phyloP scores from a whole-genome alignment of 2,888 invertebrate species.

The Apamea sordens region DNA sequence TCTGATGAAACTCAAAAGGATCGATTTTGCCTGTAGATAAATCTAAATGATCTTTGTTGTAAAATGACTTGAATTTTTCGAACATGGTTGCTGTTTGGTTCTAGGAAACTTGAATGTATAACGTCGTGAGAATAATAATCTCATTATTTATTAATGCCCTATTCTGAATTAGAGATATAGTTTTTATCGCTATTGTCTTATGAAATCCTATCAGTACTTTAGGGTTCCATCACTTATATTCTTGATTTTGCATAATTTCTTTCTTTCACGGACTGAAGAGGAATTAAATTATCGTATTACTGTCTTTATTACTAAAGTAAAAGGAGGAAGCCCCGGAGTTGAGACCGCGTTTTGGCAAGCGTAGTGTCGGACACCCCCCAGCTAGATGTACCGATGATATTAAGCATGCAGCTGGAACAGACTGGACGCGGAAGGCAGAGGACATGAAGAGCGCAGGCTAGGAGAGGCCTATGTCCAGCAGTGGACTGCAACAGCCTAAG shows the following conservation, averaged over 20 bases:
- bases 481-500: neutral
- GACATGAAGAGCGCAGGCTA: neutral
- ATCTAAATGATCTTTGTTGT: conserved; percentile 75
- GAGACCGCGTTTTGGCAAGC: neutral
- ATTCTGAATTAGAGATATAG: conserved; percentile 15
- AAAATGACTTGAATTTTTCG: conserved; percentile 70
- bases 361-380: neutral
- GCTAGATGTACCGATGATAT: neutral
- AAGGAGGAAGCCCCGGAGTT: no score
- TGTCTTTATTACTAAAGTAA: neutral
- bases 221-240: neutral
- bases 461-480: neutral
- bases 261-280: neutral
- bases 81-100: conserved; percentile 55
- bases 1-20: conserved; percentile 77
- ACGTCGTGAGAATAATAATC: neutral
- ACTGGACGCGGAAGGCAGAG: neutral
- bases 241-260: neutral
- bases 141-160: conserved; percentile 14
- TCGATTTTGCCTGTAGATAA: conserved; percentile 72
- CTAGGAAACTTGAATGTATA: conserved; percentile 7
- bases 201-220: neutral
- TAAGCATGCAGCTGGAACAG: neutral
- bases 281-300: no score
- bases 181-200: neutral